A percentile compares a stretch with the other conserved stretches of the same genome.
Evolutionary conservation across 1,140 invertebrate species (phyloP).

Genomic region (Lepidurus apus): DNA sequence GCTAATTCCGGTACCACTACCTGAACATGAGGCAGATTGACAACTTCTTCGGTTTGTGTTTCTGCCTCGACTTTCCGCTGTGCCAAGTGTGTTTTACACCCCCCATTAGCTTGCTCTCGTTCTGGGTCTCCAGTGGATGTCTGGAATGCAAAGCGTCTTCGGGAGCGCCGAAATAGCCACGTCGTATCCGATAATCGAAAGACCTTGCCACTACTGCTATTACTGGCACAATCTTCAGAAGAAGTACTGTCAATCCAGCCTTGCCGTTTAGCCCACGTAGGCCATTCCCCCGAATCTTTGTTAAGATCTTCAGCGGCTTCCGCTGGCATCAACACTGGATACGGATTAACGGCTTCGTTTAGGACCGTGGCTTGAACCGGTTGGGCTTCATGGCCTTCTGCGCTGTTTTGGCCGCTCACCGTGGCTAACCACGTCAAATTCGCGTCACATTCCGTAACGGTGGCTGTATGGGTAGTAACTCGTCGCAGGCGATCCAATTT

Average conservation of each 20-base stretch:
- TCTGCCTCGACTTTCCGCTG: constrained; percentile 20
- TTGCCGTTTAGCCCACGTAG: constrained; percentile 33
- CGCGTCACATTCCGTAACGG: constrained; percentile 7
- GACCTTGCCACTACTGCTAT: constrained; percentile 30
- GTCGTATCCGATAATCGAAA: constrained; percentile 29
- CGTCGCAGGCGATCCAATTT: background rate
- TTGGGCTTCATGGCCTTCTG: background rate
- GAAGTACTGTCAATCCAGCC: constrained; percentile 30
- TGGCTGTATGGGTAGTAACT: constrained; percentile 1
- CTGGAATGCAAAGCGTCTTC: constrained; percentile 27
- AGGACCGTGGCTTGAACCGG: background rate
- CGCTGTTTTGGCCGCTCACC: background rate
- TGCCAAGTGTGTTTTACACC: background rate
- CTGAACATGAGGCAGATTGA: background rate
- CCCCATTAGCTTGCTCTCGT: background rate
- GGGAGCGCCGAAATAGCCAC: constrained; percentile 30
- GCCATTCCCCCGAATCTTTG: constrained; percentile 23
- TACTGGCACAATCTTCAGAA: background rate
- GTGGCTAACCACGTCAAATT: background rate
- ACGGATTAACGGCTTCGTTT: constrained; percentile 1
- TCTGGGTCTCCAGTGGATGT: background rate
- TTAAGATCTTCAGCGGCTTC: background rate
- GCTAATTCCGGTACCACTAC: constrained; percentile 3
- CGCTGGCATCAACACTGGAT: background rate
- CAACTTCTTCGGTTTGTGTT: constrained; percentile 23